These are phyloP conservation scores for Ostrea denselamellosa DNA, from an alignment of 1,140 invertebrate genomes.

Conservation along the genomic window DNA sequence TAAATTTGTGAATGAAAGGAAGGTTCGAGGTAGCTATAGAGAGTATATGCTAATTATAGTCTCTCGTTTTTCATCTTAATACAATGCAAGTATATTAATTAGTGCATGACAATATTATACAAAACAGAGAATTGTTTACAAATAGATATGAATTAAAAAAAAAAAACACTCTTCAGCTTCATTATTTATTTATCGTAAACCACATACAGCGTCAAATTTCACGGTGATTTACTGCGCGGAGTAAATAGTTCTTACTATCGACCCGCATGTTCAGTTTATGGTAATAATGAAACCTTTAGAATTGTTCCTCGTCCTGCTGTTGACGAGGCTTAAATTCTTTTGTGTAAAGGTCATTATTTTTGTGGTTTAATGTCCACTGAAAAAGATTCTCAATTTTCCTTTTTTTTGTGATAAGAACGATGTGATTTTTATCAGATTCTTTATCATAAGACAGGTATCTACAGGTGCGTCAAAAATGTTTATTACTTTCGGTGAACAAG, in stretches of 20 bases:
- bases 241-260: not conserved
- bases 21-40: too few species aligned
- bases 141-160: not conserved
- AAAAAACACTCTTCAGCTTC: not conserved
- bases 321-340: not conserved
- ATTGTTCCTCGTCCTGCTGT: not conserved
- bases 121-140: not conserved
- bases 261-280: not conserved
- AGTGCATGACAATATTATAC: not conserved
- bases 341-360: not conserved
- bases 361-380: not conserved
- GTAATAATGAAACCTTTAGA: not conserved
- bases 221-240: not conserved
- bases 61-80: too few species aligned
- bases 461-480: not conserved
- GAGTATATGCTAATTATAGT: too few species aligned
- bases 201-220: constrained; percentile 10
- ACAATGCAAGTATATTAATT: too few species aligned
- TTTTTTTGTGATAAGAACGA: not conserved
- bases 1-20: too few species aligned
- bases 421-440: constrained; percentile 2
- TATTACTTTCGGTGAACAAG: constrained; percentile 1
- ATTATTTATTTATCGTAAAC: not conserved
- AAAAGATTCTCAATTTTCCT: not conserved
- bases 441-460: not conserved